These are phyloP conservation scores for Ectropis grisescens DNA, from an alignment of 1,140 invertebrate species.

Conservation along the genomic window DNA sequence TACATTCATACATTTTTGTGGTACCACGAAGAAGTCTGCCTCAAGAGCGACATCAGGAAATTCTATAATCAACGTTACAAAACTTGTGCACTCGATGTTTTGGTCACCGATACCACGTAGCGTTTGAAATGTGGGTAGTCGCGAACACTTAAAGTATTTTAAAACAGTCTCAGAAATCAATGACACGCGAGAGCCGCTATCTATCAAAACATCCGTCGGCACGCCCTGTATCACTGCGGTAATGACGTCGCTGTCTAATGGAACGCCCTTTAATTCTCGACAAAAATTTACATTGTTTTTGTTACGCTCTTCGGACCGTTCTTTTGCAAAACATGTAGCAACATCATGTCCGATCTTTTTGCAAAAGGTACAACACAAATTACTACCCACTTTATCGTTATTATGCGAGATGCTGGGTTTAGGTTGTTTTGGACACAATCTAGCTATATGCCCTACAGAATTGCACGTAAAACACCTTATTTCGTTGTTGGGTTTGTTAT, in stretches of 20 bases:
- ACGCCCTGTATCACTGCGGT: slow-evolving; percentile 8
- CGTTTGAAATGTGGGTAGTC: slow-evolving; percentile 4
- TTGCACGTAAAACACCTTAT: slow-evolving; percentile 5
- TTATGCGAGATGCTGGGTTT: not conserved
- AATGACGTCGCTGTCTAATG: slow-evolving; percentile 4
- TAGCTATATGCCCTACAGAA: slow-evolving; percentile 3
- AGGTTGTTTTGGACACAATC: slow-evolving; percentile 1
- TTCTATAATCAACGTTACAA: slow-evolving; percentile 9
- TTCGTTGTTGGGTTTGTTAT: not conserved
- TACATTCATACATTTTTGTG: slow-evolving; percentile 2
- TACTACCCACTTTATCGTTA: not conserved
- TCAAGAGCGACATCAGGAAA: slow-evolving; percentile 12
- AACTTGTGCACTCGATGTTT: slow-evolving; percentile 5
- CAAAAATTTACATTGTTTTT: slow-evolving; percentile 14
- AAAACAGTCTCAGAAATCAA: slow-evolving; percentile 11
- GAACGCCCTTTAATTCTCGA: not conserved
- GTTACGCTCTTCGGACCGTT: slow-evolving; percentile 2
- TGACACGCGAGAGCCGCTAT: slow-evolving; percentile 16
- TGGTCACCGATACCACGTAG: slow-evolving; percentile 14
- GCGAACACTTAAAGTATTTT: slow-evolving; percentile 13
- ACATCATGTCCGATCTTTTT: slow-evolving; percentile 9
- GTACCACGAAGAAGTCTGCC: slow-evolving; percentile 14
- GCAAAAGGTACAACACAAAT: slow-evolving; percentile 6
- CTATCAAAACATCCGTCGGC: slow-evolving; percentile 15
- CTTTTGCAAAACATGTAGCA: slow-evolving; percentile 12